A percentile compares a stretch with the other conserved stretches of the same genome.
Evolutionary conservation across 2,888 invertebrate genomes (phyloP).

Genomic region (Nemurella pictetii): DNA sequence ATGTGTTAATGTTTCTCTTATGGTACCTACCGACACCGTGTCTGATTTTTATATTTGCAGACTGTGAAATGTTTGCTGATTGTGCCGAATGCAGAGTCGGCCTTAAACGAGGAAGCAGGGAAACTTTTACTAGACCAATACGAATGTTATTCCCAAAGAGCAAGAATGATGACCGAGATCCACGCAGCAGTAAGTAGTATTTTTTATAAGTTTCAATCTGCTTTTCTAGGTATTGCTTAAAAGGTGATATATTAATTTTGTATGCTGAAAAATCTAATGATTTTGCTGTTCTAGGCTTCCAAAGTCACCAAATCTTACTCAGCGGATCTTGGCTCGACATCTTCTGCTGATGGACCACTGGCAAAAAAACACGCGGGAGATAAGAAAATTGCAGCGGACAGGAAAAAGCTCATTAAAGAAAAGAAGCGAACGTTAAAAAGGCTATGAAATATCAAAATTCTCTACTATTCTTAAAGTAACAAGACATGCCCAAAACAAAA

Average conservation of each 20-base stretch:
- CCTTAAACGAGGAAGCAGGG: constrained; percentile 95
- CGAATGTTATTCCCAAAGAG: constrained; percentile 86
- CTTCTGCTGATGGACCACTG: constrained; percentile 67
- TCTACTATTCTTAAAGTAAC: not conserved
- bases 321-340: constrained; percentile 49
- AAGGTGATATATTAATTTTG: constrained; percentile 20
- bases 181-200: constrained; percentile 69
- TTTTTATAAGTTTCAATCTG: constrained; percentile 10
- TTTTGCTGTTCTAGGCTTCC: constrained; percentile 34
- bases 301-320: constrained; percentile 51
- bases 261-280: not conserved
- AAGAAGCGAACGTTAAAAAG: constrained; percentile 84
- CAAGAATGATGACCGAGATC: constrained; percentile 89
- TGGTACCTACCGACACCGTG: not conserved
- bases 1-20: constrained; percentile 24
- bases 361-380: constrained; percentile 86
- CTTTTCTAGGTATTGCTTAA: constrained; percentile 16
- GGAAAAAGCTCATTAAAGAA: constrained; percentile 76
- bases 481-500: not conserved
- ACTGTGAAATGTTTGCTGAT: constrained; percentile 94
- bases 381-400: constrained; percentile 71
- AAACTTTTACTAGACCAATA: constrained; percentile 90
- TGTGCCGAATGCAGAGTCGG: constrained; percentile 96
- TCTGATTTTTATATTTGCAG: constrained; percentile 52
- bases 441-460: constrained; percentile 65